phyloP scores from a whole-genome alignment of 1,140 invertebrate genomes.

The Phthorimaea operculella region DNA sequence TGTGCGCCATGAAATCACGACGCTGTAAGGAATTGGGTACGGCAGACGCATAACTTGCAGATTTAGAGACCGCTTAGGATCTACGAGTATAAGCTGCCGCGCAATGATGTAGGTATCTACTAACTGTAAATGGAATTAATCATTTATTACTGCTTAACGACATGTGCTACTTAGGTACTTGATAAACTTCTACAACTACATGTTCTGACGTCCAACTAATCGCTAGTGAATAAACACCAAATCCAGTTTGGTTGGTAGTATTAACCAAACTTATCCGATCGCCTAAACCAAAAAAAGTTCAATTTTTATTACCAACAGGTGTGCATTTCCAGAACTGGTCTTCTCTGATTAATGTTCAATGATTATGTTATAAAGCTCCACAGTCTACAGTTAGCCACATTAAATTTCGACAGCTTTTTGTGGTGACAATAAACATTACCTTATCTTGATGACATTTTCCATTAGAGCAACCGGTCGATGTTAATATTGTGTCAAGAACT shows the following conservation, averaged over 20 bases:
- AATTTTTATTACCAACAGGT: conserved; percentile 5
- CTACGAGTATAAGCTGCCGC: too few species aligned
- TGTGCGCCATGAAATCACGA: too few species aligned
- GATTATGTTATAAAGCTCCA: background rate
- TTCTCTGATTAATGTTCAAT: background rate
- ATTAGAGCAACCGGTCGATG: background rate
- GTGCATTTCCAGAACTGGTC: background rate
- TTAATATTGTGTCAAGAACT: background rate
- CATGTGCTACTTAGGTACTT: too few species aligned
- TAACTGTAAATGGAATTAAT: too few species aligned
- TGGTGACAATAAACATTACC: conserved; percentile 2
- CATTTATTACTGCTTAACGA: too few species aligned
- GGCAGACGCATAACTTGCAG: too few species aligned
- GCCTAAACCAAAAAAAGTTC: background rate
- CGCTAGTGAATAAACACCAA: background rate
- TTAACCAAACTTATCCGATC: background rate
- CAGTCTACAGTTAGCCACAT: background rate
- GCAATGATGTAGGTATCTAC: too few species aligned
- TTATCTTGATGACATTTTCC: conserved; percentile 4
- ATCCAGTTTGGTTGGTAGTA: background rate
- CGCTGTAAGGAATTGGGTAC: too few species aligned
- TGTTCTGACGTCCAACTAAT: background rate
- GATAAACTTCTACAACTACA: too few species aligned
- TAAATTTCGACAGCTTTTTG: conserved; percentile 3
- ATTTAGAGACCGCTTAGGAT: too few species aligned